Conservation (phyloP, 2,888 invertebrate genomes). For the Himalopsyche anomala region DNA sequence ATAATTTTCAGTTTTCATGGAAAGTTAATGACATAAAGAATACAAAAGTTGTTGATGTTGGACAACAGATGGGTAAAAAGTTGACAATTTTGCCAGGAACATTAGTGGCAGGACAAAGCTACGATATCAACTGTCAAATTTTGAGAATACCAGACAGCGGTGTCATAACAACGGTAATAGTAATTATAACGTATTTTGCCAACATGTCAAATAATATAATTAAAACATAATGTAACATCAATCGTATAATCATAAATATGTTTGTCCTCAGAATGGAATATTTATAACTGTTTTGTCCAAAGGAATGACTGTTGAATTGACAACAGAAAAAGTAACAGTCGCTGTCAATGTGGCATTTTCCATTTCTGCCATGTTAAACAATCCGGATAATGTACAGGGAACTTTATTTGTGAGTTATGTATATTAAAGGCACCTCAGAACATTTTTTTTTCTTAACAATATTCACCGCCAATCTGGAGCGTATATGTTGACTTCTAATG, state of each 20-base stretch:
- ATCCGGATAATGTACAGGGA: slow-evolving; percentile 63
- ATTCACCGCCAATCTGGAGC: too few relatives aligned
- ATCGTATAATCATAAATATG: not conserved
- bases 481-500: too few relatives aligned
- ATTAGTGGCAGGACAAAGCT: slow-evolving; percentile 58
- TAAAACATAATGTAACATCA: not conserved
- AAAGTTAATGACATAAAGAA: slow-evolving; percentile 53
- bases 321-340: slow-evolving; percentile 52
- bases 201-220: too few relatives aligned
- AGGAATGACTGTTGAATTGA: slow-evolving; percentile 60
- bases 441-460: not conserved
- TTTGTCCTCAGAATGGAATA: slow-evolving; percentile 59
- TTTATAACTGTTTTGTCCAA: slow-evolving; percentile 54
- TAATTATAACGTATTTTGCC: not conserved
- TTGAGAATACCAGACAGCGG: slow-evolving; percentile 52
- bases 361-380: slow-evolving; percentile 56
- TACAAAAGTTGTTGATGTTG: slow-evolving; percentile 46
- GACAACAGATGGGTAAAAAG: slow-evolving; percentile 57
- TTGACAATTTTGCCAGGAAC: slow-evolving; percentile 53
- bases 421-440: not conserved
- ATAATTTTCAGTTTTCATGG: slow-evolving; percentile 60
- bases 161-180: slow-evolving; percentile 56
- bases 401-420: slow-evolving; percentile 56
- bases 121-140: slow-evolving; percentile 60
- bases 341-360: slow-evolving; percentile 54